Evolutionary conservation across 2,113 vertebrate genomes (phyloP), one percentile per base, ranked within the genome.

Genomic region (Phaetusa simplex): DNA sequence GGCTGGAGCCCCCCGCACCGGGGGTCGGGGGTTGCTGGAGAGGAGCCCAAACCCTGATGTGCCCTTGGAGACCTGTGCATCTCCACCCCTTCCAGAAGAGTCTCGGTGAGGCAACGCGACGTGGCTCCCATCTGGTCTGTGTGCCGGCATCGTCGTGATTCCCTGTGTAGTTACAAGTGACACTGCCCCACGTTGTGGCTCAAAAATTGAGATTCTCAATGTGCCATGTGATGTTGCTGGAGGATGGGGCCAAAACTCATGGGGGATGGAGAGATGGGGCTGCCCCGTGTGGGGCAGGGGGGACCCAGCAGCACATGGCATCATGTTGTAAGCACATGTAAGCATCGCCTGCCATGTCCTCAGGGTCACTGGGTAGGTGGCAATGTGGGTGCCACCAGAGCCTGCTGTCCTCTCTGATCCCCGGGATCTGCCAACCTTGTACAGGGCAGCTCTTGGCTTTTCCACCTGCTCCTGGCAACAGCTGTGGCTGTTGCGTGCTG

Each of bases 71-170:
- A 71, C 14, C 23, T 34, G 47, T 2, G 17, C 24, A 3, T 53
- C 40, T 42, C 59, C 40, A 8, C 6, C 47, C 40, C 30, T n/a
- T 32, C 36, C 4, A 8, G 80, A 26, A 17, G 4, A 5, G 52
- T 5, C 30, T 45, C 0, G 21, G 62, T 16, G 64, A 49, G 36
- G 76, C 6, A 0, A 6, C 1, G 22, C 0, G 2, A 1, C 2
- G 7, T 8, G 62, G 66, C 58, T 69, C 5, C 1, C 8, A 2
- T 38, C 45, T 10, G 79, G 15, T 21, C 30, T 2, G 3, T 0
- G 5, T 18, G 53, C 3, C 8, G 16, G 61, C 0, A 8, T 12
- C 1, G 8, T 5, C 0, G 0, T 21, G 7, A 13, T 50, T 73
- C 19, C 34, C 0, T 7, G 36, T 0, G 38, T 71, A 18, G 72